Evolutionary conservation across 2,888 invertebrate genomes (phyloP), one percentile per base, ranked within the genome.

Genomic region (Periphyllus acericola): DNA sequence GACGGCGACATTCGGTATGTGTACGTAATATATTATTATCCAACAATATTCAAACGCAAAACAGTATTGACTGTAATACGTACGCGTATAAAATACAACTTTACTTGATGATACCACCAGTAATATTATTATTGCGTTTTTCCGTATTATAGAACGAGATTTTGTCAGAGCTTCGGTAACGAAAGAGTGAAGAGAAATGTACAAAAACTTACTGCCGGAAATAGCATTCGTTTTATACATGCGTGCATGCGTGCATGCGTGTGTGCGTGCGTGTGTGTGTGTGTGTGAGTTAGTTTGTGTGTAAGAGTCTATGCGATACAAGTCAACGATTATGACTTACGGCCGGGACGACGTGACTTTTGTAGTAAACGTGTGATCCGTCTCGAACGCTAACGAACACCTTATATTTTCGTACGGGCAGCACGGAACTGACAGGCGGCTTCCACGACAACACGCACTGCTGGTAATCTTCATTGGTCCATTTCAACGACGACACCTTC

Each of bases 331-430:
- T 29, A 25, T 46, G 29, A 89, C 84, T 88, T 79, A 84, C 89
- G 34, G 80, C 76, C 11, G 89, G 83, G 8, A 88, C 76, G 32
- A 91, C 94, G 93, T 90, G 89, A 40, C 89, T 76, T 21, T 87
- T 89, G 55, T 89, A 89, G 46, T 89, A 88, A 34, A 89, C 85
- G 19, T 89, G 89, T n/a, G 74, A 80, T 40, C 84, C 75, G 0
- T 95, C 93, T 52, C 95, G 93, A 81, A 94, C 92, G 89, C 95
- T 95, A 95, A 96, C 96, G 90, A 94, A 95, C 8, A 96, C 94
- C 90, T 95, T 95, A 91, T 96, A 96, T 90, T 93, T 93, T 89
- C 93, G 93, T 79, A 96, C 93, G 0, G 95, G 95, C 75, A 95
- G 91, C 91, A 96, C 95, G 0, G 95, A 95, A 74, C 93, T 92